Base-by-base conservation (phyloP, 2,888 invertebrate genomes). In the Chloromyia formosa region DNA sequence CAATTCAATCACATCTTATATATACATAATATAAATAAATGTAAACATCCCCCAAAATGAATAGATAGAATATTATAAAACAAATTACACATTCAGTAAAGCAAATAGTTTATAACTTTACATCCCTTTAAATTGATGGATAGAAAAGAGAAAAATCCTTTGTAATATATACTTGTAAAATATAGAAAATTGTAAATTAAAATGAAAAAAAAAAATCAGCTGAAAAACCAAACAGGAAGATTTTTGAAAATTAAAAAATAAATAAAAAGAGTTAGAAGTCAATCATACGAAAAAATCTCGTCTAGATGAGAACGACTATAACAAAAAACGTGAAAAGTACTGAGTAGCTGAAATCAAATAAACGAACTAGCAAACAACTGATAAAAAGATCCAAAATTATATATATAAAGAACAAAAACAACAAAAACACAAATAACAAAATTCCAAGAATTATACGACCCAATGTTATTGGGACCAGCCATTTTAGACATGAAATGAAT, bases 31-130 rank as follows among this genome's bases (percentile, higher is more conserved):
- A 71, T n/a, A 35, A 35, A 35, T 35, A 35, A 35, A 35, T 35
- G 27, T 35, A 35, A 35, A 35, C 27, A 35, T 35, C 27, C 7
- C 27, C 27, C 27, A n/a, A 4, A 35, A 35, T 35, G 27, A 35
- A 35, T 71, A 71, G 71, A 71, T 71, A 71, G 71, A 56, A 20
- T 56, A 58, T 58, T 71, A 71, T 71, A 20, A 71, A 71, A 45
- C 53, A 54, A 71, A 56, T 71, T 71, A 71, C 12, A 4, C n/a
- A 58, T 40, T 40, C 18, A 53, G 16, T 69, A 27, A 69, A 56
- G 9, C 53, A 27, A n/a, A n/a, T 53, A 71, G 58, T 58, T 60
- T 73, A 45, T 18, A 42, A 42, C 42, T 72, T 22, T 60, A 23
- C 14, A 73, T 35, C 27, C 27, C 27, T 35, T 35, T 2, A 2